phyloP scores from a whole-genome alignment of 2,888 invertebrate genomes.

The Trissolcus brochymenae region DNA sequence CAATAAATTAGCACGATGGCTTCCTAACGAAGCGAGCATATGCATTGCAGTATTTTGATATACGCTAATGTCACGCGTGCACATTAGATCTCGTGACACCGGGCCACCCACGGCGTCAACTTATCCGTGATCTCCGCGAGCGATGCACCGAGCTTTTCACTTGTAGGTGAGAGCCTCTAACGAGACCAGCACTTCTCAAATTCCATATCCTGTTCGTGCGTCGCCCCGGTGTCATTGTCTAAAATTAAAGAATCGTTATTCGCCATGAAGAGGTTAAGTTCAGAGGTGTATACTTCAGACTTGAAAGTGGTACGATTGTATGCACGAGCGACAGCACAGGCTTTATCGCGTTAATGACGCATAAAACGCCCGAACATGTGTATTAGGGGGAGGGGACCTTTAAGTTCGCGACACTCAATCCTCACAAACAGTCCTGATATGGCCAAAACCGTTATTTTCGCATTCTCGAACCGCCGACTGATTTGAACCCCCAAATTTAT shows the following conservation, averaged over 20 bases:
- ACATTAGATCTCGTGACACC: constrained; percentile 46
- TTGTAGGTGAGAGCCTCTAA: constrained; percentile 40
- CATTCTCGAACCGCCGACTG: constrained; percentile 35
- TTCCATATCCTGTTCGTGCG: constrained; percentile 74
- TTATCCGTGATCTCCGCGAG: constrained; percentile 72
- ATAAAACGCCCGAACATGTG: constrained; percentile 46
- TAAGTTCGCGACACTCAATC: constrained; percentile 34
- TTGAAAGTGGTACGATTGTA: constrained; percentile 33
- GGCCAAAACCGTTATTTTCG: constrained; percentile 29
- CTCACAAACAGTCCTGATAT: constrained; percentile 14
- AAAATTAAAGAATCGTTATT: constrained; percentile 49
- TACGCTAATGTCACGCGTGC: constrained; percentile 17
- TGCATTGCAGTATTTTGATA: constrained; percentile 30
- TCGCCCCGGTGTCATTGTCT: constrained; percentile 43
- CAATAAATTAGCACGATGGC: constrained; percentile 12
- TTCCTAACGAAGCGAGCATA: constrained; percentile 13
- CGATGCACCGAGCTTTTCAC: constrained; percentile 32
- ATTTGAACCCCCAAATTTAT: constrained; percentile 21
- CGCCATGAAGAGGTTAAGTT: constrained; percentile 30
- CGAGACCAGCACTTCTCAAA: constrained; percentile 65
- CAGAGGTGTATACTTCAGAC: constrained; percentile 21
- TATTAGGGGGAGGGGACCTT: constrained; percentile 21
- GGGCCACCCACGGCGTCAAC: constrained; percentile 75
- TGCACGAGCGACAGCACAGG: constrained; percentile 23
- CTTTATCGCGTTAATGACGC: constrained; percentile 49